These are phyloP conservation scores for Arctopsyche grandis DNA, from an alignment of 1,140 invertebrate genomes.

Conservation along the genomic window DNA sequence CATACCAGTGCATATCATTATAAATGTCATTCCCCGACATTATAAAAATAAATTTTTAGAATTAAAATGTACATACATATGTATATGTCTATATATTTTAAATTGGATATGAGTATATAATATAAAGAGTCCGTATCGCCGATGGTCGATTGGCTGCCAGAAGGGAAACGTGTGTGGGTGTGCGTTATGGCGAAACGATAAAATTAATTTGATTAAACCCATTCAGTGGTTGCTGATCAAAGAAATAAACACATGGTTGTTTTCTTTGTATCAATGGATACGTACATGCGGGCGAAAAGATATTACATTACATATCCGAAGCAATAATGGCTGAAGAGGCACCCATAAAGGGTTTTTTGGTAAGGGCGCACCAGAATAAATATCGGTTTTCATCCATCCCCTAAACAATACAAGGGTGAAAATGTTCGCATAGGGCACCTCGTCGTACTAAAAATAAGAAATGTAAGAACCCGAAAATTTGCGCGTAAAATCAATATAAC, in stretches of 20 bases:
- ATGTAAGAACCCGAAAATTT: neutral
- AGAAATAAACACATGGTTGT: slow-evolving; percentile 43
- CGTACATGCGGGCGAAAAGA: slow-evolving; percentile 31
- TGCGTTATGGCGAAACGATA: slow-evolving; percentile 16
- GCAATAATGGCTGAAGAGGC: slow-evolving; percentile 47
- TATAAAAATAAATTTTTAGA: neutral
- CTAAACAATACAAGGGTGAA: slow-evolving; percentile 38
- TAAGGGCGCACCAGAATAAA: slow-evolving; percentile 44
- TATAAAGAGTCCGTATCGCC: neutral
- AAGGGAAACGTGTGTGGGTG: no score
- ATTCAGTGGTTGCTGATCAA: slow-evolving; percentile 26
- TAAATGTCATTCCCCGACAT: neutral
- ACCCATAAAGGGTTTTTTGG: slow-evolving; percentile 38
- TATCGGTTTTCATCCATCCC: slow-evolving; percentile 46
- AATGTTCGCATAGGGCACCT: slow-evolving; percentile 4
- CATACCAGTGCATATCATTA: slow-evolving; percentile 41
- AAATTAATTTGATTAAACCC: slow-evolving; percentile 42
- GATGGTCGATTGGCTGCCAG: neutral
- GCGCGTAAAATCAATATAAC: slow-evolving; percentile 22
- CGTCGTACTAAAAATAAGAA: slow-evolving; percentile 8
- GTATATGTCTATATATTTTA: neutral
- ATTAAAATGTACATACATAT: neutral
- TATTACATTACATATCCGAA: slow-evolving; percentile 44
- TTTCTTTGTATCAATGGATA: slow-evolving; percentile 45
- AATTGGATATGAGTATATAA: neutral